Percentiles rank a stretch among this genome's conserved stretches.
Conservation (phyloP, 23 tunicate genomes). For the Styela plicata region DNA sequence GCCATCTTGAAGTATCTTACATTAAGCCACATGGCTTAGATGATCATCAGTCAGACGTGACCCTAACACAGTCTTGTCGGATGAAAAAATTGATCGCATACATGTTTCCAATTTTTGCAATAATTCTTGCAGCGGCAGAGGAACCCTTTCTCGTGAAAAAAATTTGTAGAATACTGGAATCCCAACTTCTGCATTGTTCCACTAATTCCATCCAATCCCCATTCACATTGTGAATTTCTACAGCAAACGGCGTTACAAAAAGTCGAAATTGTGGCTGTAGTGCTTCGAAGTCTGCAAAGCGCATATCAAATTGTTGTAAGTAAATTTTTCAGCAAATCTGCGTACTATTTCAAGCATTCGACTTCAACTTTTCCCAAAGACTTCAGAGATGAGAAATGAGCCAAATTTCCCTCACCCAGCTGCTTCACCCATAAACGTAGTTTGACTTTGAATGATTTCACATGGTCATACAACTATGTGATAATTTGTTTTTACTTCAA, state of each 20-base stretch:
- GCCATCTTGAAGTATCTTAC: too few relatives aligned
- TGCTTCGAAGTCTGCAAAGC: slow-evolving; percentile 17
- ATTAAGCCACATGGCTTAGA: too few relatives aligned
- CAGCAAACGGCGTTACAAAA: slow-evolving; percentile 37
- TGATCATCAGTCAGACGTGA: too few relatives aligned
- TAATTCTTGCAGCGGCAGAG: too few relatives aligned
- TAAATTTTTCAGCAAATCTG: slow-evolving; percentile 3
- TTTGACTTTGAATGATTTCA: slow-evolving; percentile 40
- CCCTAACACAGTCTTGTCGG: too few relatives aligned
- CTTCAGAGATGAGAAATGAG: slow-evolving; percentile 13
- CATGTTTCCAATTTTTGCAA: too few relatives aligned
- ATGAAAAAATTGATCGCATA: too few relatives aligned
- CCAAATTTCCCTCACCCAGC: slow-evolving; percentile 33
- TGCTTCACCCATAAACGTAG: slow-evolving; percentile 29
- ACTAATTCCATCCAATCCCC: too few relatives aligned
- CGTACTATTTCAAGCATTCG: slow-evolving; percentile 35
- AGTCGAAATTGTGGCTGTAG: slow-evolving; percentile 29
- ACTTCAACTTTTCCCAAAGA: slow-evolving; percentile 27
- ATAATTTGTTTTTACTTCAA: slow-evolving; percentile 34
- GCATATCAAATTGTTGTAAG: slow-evolving; percentile 20
- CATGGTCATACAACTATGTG: slow-evolving; percentile 37
- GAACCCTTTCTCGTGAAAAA: too few relatives aligned
- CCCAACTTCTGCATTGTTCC: too few relatives aligned
- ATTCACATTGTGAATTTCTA: slow-evolving; percentile 23
- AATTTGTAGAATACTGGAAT: too few relatives aligned